Conservation (phyloP, 2,797 vertebrate species). For the Nannoperca obscura region DNA sequence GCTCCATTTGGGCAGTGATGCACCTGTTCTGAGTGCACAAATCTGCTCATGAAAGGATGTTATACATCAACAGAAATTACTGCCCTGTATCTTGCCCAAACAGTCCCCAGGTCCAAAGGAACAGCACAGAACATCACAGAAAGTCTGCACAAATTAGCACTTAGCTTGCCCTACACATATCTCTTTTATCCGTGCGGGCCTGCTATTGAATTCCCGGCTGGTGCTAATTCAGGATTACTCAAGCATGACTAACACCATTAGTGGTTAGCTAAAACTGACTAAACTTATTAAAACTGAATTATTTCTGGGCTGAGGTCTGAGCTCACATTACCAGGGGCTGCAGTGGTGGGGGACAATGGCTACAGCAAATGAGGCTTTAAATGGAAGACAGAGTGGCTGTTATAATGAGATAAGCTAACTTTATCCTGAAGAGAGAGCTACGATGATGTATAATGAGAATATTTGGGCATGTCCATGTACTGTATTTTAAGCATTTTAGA, state of each 20-base stretch:
- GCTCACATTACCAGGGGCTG: slow-evolving; percentile 66
- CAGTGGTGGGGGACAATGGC: slow-evolving; percentile 42
- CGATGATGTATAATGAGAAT: slow-evolving; percentile 41
- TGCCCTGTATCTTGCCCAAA: slow-evolving; percentile 46
- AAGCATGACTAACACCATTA: slow-evolving; percentile 80
- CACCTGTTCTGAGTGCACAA: not conserved
- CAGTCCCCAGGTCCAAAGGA: slow-evolving; percentile 45
- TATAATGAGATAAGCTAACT: slow-evolving; percentile 69
- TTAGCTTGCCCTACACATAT: slow-evolving; percentile 57
- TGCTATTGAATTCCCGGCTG: slow-evolving; percentile 68
- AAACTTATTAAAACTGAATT: slow-evolving; percentile 77
- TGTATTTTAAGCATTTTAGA: slow-evolving; percentile 32
- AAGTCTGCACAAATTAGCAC: slow-evolving; percentile 78
- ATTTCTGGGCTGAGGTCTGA: slow-evolving; percentile 68
- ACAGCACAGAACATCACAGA: slow-evolving; percentile 48
- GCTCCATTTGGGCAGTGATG: slow-evolving; percentile 16
- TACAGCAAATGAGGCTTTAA: slow-evolving; percentile 66
- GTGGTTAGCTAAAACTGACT: slow-evolving; percentile 70
- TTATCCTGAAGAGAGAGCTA: slow-evolving; percentile 47
- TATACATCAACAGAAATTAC: slow-evolving; percentile 30
- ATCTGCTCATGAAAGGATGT: slow-evolving; percentile 45
- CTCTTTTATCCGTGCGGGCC: slow-evolving; percentile 47
- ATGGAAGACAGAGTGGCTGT: slow-evolving; percentile 57
- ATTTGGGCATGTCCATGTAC: slow-evolving; percentile 17
- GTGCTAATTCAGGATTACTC: slow-evolving; percentile 82